These are phyloP conservation scores for Erebia ligea DNA, from an alignment of 2,888 invertebrate genomes.

Conservation along the genomic window DNA sequence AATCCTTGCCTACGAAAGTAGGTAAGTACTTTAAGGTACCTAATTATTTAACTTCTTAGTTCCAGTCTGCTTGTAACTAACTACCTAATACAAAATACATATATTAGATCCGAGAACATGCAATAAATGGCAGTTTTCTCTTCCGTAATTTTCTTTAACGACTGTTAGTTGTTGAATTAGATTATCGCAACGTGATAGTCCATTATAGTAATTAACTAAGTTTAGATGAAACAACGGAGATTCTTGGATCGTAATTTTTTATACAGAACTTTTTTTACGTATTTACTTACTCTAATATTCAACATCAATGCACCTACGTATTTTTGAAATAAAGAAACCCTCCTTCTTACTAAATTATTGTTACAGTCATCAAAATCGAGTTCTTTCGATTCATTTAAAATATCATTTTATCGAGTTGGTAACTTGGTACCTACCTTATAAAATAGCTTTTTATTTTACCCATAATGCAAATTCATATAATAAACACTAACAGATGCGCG, in stretches of 20 bases:
- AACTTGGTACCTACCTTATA: too few relatives aligned
- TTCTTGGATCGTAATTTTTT: conserved; percentile 38
- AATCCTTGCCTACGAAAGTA: neutral
- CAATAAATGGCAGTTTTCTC: conserved; percentile 26
- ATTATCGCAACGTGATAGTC: conserved; percentile 63
- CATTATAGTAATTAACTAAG: conserved; percentile 64
- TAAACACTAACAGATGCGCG: too few relatives aligned
- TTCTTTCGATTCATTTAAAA: too few relatives aligned
- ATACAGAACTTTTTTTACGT: neutral
- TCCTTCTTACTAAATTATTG: too few relatives aligned
- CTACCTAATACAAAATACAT: too few relatives aligned
- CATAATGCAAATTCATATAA: too few relatives aligned
- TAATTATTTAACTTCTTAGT: neutral
- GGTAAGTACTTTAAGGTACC: neutral
- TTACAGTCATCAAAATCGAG: too few relatives aligned
- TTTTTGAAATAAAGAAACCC: too few relatives aligned
- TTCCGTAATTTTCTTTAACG: conserved; percentile 32
- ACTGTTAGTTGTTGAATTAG: conserved; percentile 59
- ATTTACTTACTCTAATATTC: neutral
- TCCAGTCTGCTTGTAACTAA: conserved; percentile 1
- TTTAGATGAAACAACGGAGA: conserved; percentile 45
- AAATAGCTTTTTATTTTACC: too few relatives aligned
- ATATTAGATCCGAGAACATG: conserved; percentile 24
- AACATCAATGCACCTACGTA: neutral
- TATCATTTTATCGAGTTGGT: too few relatives aligned